Base-by-base conservation (phyloP, 2,888 invertebrate genomes). In the Pseudococcus longispinus region DNA sequence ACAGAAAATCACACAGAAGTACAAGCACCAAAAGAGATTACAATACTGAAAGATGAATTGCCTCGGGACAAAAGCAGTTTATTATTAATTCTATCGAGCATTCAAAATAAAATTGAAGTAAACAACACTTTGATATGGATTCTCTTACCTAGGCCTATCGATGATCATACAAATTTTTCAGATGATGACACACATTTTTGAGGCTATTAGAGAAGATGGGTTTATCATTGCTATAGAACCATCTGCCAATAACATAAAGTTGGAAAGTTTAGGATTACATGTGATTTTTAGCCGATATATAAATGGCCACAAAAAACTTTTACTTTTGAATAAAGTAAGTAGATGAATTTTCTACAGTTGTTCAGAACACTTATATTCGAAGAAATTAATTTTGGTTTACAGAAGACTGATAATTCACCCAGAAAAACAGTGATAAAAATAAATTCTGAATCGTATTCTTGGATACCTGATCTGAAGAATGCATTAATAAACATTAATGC, bases 391-490 rank as follows among this genome's bases (percentile, higher is more conserved):
- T 18, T 32, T 29, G 18, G 2, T 6, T 37, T 37, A 2, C 9
- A 37, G 37, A 37, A 2, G 9, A 37, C 8, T 37, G 37, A 37
- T 8, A 4, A 5, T 6, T 9, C 9, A 37, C 1, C 37, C 8
- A 37, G 8, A 8, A 9, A 5, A 0, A 37, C 8, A 8, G 37
- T 4, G 23, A 90, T 93, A 42, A 91, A 91, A 84, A 90, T 37
- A 8, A 37, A 5, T 8, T 8, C 91, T 4, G 89, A 90, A 65
- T 89, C 91, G 8, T 93, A 91, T 88, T 89, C 91, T 0, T 94
- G 94, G 94, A 90, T 94, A 26, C 91, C 92, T 74, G 91, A 91
- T 89, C 87, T 91, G 11, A 90, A 91, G 89, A 89, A 89, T 26
- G 89, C 87, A 74, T 87, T 65, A 13, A 89, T 9, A 26, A 74